Evolutionary conservation across 2,797 vertebrate genomes (phyloP), one percentile per base, ranked within the genome.

Genomic region (Lepus townsendii): DNA sequence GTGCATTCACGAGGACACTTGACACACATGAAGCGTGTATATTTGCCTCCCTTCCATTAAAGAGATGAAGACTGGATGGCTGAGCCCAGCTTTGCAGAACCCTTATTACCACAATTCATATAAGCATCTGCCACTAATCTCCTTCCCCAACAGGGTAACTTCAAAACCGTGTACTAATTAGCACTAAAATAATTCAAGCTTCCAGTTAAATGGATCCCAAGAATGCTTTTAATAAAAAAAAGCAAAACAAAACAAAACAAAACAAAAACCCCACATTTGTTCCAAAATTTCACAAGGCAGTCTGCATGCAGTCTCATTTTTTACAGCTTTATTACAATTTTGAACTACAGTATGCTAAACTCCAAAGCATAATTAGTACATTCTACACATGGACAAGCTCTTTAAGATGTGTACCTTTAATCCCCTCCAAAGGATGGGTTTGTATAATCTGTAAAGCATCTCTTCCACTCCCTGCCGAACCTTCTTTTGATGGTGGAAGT

Each of bases 391-490:
- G 0, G 30, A 47, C 0, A 19, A 50, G 68, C 35, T 65, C 54
- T 24, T 85, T 32, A 24, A 88, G 72, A 94, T 5, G 7, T 27
- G 27, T 98, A 99, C 99, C 98, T 98, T 99, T 42, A 99, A 97
- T 88, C 99, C 98, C 98, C 99, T 99, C 99, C 99, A 99, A 65
- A 99, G 99, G 91, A 99, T 98, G 69, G 99, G 99, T 73, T 98
- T 99, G 98, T 99, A 99, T 22, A 99, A 98, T 69, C 98, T 98
- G 76, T 97, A 98, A 3, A 99, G 98, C 99, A 99, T 99, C 98
- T 99, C 99, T 90, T 99, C 99, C 72, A 99, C 98, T 27, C 98
- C 98, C 85, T 98, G 98, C 26, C 98, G 99, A 75, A 98, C 97
- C 95, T 99, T 99, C 95, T 99, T 99, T 97, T 99, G 99, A 68